Conservation (phyloP, 2,113 vertebrate species). For the Platysteira castanea region DNA sequence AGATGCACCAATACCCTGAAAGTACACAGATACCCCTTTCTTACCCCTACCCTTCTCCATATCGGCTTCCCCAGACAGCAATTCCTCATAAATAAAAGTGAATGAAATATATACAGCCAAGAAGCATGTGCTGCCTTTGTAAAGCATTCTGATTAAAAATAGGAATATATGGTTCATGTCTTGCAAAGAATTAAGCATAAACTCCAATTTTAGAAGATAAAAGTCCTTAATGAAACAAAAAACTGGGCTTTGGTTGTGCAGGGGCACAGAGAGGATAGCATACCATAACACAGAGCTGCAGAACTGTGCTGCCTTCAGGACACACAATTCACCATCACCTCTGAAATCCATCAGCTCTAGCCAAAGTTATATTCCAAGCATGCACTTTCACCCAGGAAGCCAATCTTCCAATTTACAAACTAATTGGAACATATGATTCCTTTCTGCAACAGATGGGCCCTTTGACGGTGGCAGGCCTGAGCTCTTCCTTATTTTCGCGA, state of each 20-base stretch:
- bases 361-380: neutral
- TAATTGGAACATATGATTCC: neutral
- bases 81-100: neutral
- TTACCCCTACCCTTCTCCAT: neutral
- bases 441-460: neutral
- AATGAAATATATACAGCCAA: neutral
- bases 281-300: neutral
- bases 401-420: neutral
- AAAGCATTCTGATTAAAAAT: neutral
- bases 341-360: neutral
- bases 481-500: neutral
- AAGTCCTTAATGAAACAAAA: neutral
- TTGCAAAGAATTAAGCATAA: neutral
- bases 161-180: neutral
- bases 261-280: neutral
- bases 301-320: fast-evolving
- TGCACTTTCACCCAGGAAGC: neutral
- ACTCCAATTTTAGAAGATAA: neutral
- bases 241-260: neutral
- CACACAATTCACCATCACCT: neutral
- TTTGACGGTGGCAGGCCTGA: fast-evolving
- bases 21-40: fast-evolving
- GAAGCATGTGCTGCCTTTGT: neutral
- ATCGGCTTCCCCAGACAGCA: neutral
- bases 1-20: neutral